Evolutionary conservation across 2,888 invertebrate genomes (phyloP), one percentile per base, ranked within the genome.

Genomic region (Phalera bucephala): DNA sequence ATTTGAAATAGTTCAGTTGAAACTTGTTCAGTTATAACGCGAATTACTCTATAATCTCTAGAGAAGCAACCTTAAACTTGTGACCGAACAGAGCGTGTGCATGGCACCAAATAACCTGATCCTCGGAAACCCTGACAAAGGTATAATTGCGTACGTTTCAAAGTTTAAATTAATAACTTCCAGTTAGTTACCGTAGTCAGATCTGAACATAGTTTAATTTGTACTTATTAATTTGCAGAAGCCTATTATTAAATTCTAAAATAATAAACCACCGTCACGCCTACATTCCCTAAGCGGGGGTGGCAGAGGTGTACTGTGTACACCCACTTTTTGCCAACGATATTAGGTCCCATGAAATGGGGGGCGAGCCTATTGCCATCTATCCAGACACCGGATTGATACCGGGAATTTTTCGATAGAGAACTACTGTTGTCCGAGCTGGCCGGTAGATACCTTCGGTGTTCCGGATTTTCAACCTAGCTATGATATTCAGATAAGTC

Each of bases 121-220:
- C 10, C 13, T 12, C 9, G n/a, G n/a, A n/a, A n/a, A n/a, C 13
- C 17, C 6, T 33, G 14, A 53, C 36, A 48, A 48, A 40, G 33
- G 26, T 32, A 27, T 1, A 13, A 25, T n/a, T n/a, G 6, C 25
- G 2, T 1, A 2, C 19, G 15, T 17, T 40, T 28, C 6, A 17
- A 31, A 48, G 36, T 48, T 51, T 11, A 21, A 31, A 48, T 48
- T 48, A 37, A 37, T 42, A 31, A 15, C 31, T 26, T 35, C 28
- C 22, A 36, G 17, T 34, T 31, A 33, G 19, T 20, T 32, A 25
- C 8, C n/a, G n/a, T n/a, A 10, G 28, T 7, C 12, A 2, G 10
- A 21, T 23, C 10, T 19, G 21, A 12, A 1, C 11, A 30, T 30
- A 22, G 10, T 22, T 10, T 10, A 22, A 6, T 22, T 10, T 5